Base-by-base conservation (phyloP, 2,113 vertebrate species). In the Octodon degus region DNA sequence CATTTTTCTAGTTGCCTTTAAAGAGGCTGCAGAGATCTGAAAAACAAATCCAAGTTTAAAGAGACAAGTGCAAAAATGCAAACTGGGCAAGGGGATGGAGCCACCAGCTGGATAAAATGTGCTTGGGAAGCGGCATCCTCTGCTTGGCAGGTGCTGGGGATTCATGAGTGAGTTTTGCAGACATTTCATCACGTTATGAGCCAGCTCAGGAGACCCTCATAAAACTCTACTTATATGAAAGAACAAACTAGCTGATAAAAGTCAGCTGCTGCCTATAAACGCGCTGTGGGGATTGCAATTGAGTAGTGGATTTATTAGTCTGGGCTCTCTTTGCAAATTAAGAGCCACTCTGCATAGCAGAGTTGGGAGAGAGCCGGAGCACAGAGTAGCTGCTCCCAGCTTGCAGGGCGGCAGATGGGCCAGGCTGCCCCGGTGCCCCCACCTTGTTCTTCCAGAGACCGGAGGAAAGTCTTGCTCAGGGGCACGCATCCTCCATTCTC, bases 21-120 rank as follows among this genome's bases (percentile, higher is more conserved):
- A 98, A 98, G 96, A 97, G 91, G 97, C 97, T 89, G 13, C 92
- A 89, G 86, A 95, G 90, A 94, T 86, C 96, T 93, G 94, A 91
- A 97, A 97, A 97, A 97, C 97, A 97, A 97, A 96, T 96, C 96
- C 86, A 94, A 96, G 97, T 97, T 97, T 96, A 97, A 97, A 98
- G 96, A 97, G 96, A 98, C 97, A 98, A 98, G 97, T 96, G 95
- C 97, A 97, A 96, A 97, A 97, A 95, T 96, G 96, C 96, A 97
- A 97, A 96, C 96, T 94, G 96, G 97, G 97, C 97, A 96, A 96
- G 95, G 90, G 92, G 91, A 97, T 97, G 94, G 96, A 93, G 88
- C 96, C 83, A n/a, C 94, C 97, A 98, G 97, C 97, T 97, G 97
- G 96, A 85, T 83, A n/a, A 97, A 97, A 95, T 90, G 97, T 97